Evolutionary conservation across 1,140 invertebrate genomes (phyloP).

Genomic region (Anastrepha obliqua): DNA sequence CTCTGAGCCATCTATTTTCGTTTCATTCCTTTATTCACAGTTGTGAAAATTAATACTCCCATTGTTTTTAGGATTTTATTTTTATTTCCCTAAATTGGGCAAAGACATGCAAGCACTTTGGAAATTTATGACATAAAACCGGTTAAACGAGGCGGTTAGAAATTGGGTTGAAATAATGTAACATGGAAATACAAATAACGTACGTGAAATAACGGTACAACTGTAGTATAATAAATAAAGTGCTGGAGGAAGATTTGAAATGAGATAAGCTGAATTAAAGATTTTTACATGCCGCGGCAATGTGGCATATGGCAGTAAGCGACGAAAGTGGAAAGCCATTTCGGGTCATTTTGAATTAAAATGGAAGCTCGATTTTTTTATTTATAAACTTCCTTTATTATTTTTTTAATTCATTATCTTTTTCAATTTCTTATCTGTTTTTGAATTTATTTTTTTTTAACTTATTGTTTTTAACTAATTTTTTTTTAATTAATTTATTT

Average conservation of each 20-base stretch:
- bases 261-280: neutral
- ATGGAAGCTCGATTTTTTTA: neutral
- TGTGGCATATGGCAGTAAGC: neutral
- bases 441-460: too few species aligned
- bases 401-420: too few species aligned
- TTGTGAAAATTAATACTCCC: constrained; percentile 22
- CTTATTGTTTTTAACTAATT: too few species aligned
- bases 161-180: constrained; percentile 4
- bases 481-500: too few species aligned
- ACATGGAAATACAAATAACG: neutral
- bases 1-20: neutral
- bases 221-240: neutral
- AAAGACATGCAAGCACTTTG: neutral
- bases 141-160: neutral
- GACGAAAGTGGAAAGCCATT: neutral
- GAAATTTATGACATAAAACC: constrained; percentile 25
- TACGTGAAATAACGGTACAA: neutral
- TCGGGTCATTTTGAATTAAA: neutral
- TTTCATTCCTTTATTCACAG: neutral
- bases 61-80: neutral
- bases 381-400: too few species aligned
- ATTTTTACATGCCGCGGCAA: neutral
- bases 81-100: neutral
- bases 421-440: too few species aligned
- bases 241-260: neutral